Evolutionary conservation across 2,797 vertebrate species (phyloP).

Genomic region (Cirrhinus molitorella): DNA sequence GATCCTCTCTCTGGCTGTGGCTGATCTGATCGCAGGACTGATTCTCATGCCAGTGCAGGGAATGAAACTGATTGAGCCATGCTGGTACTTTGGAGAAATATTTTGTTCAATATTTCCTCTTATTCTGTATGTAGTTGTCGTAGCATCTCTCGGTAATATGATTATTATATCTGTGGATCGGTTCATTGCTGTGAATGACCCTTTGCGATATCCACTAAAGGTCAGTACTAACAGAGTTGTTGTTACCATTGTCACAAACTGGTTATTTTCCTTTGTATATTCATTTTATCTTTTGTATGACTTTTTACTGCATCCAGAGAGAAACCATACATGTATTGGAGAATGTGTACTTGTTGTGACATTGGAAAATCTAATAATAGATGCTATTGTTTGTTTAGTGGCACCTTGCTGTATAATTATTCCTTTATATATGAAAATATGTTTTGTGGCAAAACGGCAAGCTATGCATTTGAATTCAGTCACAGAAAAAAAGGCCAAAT

Average conservation of each 20-base stretch:
- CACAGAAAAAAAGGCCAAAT: constrained; percentile 54
- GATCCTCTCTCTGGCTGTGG: constrained; percentile 78
- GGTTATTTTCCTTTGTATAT: constrained; percentile 64
- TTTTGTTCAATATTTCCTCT: constrained; percentile 76
- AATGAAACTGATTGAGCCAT: constrained; percentile 74
- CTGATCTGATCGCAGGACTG: constrained; percentile 79
- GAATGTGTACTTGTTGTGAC: constrained; percentile 65
- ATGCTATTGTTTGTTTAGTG: constrained; percentile 67
- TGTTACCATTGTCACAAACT: constrained; percentile 64
- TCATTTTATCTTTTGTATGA: constrained; percentile 62
- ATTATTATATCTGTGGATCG: constrained; percentile 76
- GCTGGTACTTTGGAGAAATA: constrained; percentile 78
- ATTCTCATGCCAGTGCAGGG: constrained; percentile 78
- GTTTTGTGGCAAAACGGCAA: constrained; percentile 65
- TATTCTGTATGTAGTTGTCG: constrained; percentile 73
- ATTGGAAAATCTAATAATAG: constrained; percentile 46
- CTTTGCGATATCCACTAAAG: constrained; percentile 64
- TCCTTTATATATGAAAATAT: constrained; percentile 66
- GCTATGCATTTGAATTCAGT: constrained; percentile 55
- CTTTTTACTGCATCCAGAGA: constrained; percentile 55
- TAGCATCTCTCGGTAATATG: constrained; percentile 79
- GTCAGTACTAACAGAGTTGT: constrained; percentile 59
- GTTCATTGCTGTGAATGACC: constrained; percentile 73
- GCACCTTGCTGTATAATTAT: constrained; percentile 64
- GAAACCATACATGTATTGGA: constrained; percentile 62